Evolutionary conservation across 2,797 vertebrate genomes (phyloP), one percentile per base, ranked within the genome.

Genomic region (Spinus pinus): DNA sequence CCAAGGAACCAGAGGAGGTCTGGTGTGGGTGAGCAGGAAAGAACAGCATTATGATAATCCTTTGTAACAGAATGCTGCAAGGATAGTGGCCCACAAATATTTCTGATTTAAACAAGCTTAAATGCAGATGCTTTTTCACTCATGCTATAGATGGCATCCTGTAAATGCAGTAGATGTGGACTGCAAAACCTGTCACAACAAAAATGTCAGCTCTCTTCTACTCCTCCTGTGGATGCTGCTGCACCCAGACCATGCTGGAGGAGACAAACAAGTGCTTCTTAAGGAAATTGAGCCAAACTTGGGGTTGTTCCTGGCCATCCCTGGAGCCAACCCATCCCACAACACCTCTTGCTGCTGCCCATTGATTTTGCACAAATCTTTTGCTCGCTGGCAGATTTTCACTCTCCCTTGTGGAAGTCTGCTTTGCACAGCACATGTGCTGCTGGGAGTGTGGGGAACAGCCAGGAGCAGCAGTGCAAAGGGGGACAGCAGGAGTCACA

Each of bases 401-500:
- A 9, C 7, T 33, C 27, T 75, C 23, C 53, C 20, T 44, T 39
- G 28, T 61, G 62, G 61, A 64, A 47, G 24, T 75, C 39, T 81
- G 61, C n/a, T 65, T 56, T 69, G n/a, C n/a, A 42, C 27, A 42
- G 2, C 1, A 0, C 27, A 1, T 1, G 2, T 65, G 60, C 41
- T 78, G 39, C 70, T 75, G 61, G 39, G 37, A 8, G 10, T 47
- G 66, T 19, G 42, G 19, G 39, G 31, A 69, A 11, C 14, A n/a
- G 5, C 18, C 1, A 0, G 19, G 28, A 81, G 47, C 86, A 62
- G 27, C 0, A 6, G 51, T 46, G 28, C 50, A 88, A 64, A 56
- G 14, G 42, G 37, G 84, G 60, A 41, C 50, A 90, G 10, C n/a
- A 24, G 42, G 54, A 66, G 25, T 10, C n/a, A 14, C 30, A 72